phyloP scores from a whole-genome alignment of 2,113 vertebrate genomes.

The Galbula dea region DNA sequence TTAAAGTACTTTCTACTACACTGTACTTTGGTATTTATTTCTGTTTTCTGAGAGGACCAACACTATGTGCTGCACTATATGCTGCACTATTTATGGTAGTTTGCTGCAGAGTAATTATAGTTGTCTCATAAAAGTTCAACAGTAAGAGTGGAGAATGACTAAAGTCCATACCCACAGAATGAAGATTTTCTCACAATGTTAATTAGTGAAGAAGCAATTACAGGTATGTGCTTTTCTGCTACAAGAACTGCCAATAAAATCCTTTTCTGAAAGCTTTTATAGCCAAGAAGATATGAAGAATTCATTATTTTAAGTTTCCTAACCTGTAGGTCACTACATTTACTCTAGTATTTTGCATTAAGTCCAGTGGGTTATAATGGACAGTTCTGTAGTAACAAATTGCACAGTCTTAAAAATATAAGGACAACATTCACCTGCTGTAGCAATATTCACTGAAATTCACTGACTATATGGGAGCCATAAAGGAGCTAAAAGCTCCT shows the following conservation, averaged over 20 bases:
- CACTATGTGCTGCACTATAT: neutral
- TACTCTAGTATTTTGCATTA: neutral
- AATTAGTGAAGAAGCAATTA: neutral
- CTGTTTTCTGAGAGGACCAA: neutral
- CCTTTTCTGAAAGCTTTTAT: neutral
- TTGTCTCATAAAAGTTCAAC: neutral
- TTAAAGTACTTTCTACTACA: neutral
- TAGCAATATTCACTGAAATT: neutral
- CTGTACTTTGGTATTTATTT: neutral
- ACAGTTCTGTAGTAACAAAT: neutral
- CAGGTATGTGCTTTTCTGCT: neutral
- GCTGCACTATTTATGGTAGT: neutral
- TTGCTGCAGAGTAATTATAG: neutral
- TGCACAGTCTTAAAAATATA: neutral
- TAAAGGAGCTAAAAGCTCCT: neutral
- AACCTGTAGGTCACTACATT: neutral
- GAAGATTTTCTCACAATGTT: neutral
- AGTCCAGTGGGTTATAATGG: neutral
- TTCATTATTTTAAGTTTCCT: neutral
- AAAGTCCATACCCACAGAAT: neutral
- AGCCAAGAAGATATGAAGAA: neutral
- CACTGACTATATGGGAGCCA: neutral
- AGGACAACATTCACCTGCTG: neutral
- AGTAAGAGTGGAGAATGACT: neutral
- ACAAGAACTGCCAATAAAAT: neutral